Evolutionary conservation across 2,113 vertebrate genomes (phyloP).

Genomic region (Physeter macrocephalus): DNA sequence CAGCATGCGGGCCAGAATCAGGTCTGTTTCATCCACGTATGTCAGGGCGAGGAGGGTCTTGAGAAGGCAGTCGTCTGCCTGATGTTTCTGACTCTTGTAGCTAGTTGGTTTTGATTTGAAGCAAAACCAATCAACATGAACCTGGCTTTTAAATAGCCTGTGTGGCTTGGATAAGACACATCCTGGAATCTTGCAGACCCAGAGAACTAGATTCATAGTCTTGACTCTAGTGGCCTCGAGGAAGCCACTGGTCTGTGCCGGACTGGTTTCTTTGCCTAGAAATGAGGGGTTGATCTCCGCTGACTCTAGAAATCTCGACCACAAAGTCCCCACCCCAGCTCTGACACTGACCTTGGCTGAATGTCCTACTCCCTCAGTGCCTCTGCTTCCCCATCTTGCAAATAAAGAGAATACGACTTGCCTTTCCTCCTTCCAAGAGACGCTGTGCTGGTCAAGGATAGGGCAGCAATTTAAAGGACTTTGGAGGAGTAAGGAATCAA

Average conservation of each 20-base stretch:
- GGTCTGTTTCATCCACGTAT: background rate
- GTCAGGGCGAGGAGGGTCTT: background rate
- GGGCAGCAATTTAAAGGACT: background rate
- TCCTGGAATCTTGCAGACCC: background rate
- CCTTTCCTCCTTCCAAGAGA: background rate
- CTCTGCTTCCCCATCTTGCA: background rate
- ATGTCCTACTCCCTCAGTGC: background rate
- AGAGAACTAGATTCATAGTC: background rate
- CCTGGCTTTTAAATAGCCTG: background rate
- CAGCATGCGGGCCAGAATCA: background rate
- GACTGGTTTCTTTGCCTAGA: background rate
- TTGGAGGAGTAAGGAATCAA: background rate
- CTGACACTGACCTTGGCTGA: background rate
- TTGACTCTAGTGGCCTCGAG: background rate
- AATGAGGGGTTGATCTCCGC: background rate
- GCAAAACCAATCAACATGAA: background rate
- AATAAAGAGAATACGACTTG: background rate
- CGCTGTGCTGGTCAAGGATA: background rate
- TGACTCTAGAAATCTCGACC: background rate
- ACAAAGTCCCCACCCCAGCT: too few species aligned
- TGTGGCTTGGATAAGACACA: background rate
- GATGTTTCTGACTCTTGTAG: background rate
- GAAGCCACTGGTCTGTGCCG: background rate
- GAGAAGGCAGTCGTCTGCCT: background rate
- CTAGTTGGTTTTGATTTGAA: conserved; percentile 22